Conservation (phyloP, 2,888 invertebrate genomes). For the Willowsia nigromaculata region DNA sequence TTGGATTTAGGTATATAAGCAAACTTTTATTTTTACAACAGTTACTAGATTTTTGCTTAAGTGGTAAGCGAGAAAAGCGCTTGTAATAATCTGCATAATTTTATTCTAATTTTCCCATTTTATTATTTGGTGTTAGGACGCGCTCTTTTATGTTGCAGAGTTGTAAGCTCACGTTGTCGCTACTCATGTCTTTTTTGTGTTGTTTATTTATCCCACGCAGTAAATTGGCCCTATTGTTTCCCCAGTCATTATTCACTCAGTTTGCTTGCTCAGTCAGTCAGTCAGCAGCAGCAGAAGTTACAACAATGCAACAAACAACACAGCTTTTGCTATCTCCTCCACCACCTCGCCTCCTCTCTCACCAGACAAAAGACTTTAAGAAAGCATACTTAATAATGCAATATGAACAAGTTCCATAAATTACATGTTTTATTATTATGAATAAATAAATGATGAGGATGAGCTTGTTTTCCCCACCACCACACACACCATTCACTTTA, state of each 20-base stretch:
- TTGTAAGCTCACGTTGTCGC: not conserved
- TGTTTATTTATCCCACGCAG: constrained; percentile 55
- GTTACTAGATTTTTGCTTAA: not conserved
- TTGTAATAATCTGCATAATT: not conserved
- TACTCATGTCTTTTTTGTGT: not conserved
- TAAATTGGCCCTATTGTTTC: constrained; percentile 64
- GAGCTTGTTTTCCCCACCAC: constrained; percentile 25
- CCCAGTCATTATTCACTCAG: not conserved
- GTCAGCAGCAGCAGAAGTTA: not conserved
- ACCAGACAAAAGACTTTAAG: not conserved
- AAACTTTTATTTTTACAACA: no score
- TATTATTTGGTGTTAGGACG: not conserved
- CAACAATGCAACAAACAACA: not conserved
- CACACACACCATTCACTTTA: not conserved
- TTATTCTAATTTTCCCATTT: constrained; percentile 8
- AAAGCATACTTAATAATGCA: not conserved
- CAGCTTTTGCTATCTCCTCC: not conserved
- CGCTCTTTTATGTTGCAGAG: not conserved
- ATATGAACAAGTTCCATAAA: constrained; percentile 60
- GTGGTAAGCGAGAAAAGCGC: no score
- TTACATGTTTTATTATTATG: constrained; percentile 62
- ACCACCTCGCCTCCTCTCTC: not conserved
- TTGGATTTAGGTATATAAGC: no score
- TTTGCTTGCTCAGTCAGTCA: not conserved
- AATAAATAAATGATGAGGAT: constrained; percentile 57